These are phyloP conservation scores for Notolepis coatsorum DNA, from an alignment of 2,797 vertebrate species.

Conservation along the genomic window DNA sequence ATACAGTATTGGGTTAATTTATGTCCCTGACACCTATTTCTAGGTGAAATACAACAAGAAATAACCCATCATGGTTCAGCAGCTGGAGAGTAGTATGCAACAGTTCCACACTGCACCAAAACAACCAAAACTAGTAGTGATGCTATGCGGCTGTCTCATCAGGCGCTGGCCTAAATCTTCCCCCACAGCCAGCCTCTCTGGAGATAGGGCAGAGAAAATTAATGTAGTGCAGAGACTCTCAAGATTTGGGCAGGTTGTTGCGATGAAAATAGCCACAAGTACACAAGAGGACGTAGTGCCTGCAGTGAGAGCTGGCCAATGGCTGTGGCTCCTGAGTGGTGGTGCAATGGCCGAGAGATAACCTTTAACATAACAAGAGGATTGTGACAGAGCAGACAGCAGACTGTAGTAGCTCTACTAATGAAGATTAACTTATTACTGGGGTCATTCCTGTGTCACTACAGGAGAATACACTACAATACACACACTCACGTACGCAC, in stretches of 20 bases:
- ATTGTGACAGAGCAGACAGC: slow-evolving; percentile 39
- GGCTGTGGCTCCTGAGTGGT: slow-evolving; percentile 7
- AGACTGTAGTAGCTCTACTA: slow-evolving; percentile 17
- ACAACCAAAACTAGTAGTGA: slow-evolving; percentile 38
- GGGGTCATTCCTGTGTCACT: slow-evolving; percentile 34
- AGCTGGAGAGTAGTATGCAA: slow-evolving; percentile 4
- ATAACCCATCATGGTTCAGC: no score
- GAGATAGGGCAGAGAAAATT: slow-evolving; percentile 48
- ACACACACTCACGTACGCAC: no score
- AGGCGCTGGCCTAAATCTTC: slow-evolving; percentile 65
- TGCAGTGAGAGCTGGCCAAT: slow-evolving; percentile 30
- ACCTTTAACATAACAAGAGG: slow-evolving; percentile 47
- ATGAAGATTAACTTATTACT: slow-evolving; percentile 51
- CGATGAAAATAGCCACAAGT: slow-evolving; percentile 52
- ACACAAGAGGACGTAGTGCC: slow-evolving; percentile 28
- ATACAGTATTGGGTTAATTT: no score
- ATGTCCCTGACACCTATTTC: no score
- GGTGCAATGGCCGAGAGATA: slow-evolving; percentile 6
- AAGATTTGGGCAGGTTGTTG: slow-evolving; percentile 41
- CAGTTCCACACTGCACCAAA: slow-evolving; percentile 35
- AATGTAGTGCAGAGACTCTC: slow-evolving; percentile 45
- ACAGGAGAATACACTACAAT: no score
- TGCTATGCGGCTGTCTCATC: slow-evolving; percentile 51
- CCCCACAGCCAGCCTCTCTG: slow-evolving; percentile 37
- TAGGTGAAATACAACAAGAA: no score